phyloP scores from a whole-genome alignment of 2,113 vertebrate species.

The Caracal caracal region DNA sequence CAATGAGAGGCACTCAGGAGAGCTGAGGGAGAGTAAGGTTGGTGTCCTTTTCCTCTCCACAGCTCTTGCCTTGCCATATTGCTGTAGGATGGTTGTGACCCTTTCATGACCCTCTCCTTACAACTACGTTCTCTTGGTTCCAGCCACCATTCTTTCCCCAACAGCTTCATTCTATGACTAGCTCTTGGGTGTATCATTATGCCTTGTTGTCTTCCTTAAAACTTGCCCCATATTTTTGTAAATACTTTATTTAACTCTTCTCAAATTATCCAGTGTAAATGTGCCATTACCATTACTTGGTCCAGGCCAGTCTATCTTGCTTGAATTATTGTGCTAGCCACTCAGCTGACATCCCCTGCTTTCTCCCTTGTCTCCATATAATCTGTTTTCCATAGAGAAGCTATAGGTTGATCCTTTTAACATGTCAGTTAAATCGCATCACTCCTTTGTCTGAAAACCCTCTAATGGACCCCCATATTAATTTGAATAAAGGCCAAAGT shows the following conservation, averaged over 20 bases:
- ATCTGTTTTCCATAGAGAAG: background rate
- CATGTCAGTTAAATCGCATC: background rate
- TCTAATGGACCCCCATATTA: background rate
- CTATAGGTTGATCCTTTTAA: background rate
- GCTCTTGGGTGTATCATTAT: background rate
- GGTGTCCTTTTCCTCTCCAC: background rate
- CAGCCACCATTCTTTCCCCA: background rate
- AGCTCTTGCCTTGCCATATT: background rate
- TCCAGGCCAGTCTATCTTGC: background rate
- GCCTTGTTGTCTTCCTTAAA: constrained; percentile 5
- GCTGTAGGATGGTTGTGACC: background rate
- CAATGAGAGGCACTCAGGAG: background rate
- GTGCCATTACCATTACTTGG: background rate
- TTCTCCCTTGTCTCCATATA: background rate
- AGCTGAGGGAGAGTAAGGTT: background rate
- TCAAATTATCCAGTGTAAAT: background rate
- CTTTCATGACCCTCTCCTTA: background rate
- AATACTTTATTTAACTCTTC: constrained; percentile 2
- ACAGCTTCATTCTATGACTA: background rate
- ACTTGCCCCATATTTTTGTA: background rate
- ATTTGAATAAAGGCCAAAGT: background rate
- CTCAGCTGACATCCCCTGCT: background rate
- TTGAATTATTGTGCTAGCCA: background rate
- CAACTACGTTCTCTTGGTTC: background rate
- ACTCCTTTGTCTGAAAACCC: background rate